Conservation (phyloP, 2,888 invertebrate genomes). For the Epistrophe eligans region DNA sequence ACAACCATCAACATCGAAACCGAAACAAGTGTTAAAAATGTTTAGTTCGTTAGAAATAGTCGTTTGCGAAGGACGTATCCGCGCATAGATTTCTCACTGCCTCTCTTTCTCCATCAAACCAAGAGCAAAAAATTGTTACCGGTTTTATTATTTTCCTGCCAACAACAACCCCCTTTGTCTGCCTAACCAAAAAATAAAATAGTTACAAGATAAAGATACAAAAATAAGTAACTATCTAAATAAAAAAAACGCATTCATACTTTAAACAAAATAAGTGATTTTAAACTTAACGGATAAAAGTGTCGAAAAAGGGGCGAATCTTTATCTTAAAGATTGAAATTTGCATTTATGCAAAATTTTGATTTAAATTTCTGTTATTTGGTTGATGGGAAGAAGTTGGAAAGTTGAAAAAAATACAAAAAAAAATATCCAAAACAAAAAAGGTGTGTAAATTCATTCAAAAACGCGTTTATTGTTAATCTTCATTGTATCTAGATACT, state of each 20-base stretch:
- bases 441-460: constrained; percentile 54
- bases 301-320: background rate
- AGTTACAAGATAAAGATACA: constrained; percentile 42
- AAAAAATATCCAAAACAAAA: constrained; percentile 5
- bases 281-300: constrained; percentile 21
- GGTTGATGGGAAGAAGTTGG: background rate
- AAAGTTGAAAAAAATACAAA: background rate
- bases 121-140: constrained; percentile 45
- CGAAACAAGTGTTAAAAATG: constrained; percentile 68
- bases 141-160: constrained; percentile 55
- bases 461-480: constrained; percentile 30
- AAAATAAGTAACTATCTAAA: constrained; percentile 5
- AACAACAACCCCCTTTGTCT: constrained; percentile 24
- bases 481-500: constrained; percentile 58
- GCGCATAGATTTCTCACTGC: constrained; percentile 49
- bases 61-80: constrained; percentile 66
- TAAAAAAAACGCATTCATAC: background rate
- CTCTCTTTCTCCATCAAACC: constrained; percentile 17
- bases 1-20: constrained; percentile 6
- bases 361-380: background rate
- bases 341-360: constrained; percentile 1
- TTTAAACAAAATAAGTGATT: background rate
- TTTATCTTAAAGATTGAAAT: constrained; percentile 7
- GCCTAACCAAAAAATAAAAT: background rate
- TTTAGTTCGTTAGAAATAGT: constrained; percentile 72